phyloP scores from a whole-genome alignment of 2,888 invertebrate species.

The Dicranocentrus wangi region DNA sequence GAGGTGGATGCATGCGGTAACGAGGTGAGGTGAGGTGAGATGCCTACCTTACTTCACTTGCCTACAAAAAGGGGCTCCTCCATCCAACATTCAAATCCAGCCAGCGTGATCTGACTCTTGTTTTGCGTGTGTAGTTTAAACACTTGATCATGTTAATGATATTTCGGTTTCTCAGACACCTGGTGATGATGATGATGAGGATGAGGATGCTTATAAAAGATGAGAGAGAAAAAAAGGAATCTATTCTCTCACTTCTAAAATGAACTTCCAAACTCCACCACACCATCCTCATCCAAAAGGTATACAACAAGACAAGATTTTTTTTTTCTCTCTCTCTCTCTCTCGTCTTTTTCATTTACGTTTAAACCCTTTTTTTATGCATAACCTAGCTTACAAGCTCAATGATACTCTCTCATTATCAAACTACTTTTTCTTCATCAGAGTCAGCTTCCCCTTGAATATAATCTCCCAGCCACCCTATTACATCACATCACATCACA shows the following conservation, averaged over 20 bases:
- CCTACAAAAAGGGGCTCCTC: no score
- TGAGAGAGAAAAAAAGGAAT: no score
- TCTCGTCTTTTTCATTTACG: neutral
- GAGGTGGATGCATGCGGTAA: no score
- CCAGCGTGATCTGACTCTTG: no score
- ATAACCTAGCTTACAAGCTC: neutral
- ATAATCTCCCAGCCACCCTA: conserved; percentile 1
- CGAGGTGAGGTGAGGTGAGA: no score
- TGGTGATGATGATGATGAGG: conserved; percentile 34
- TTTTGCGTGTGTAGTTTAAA: conserved; percentile 42
- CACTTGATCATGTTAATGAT: conserved; percentile 49
- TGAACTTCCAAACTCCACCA: no score
- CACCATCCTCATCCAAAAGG: neutral
- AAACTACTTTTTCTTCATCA: conserved; percentile 57
- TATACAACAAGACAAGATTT: no score
- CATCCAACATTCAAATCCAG: no score
- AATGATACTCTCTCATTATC: conserved; percentile 53
- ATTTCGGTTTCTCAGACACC: conserved; percentile 51
- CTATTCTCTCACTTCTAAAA: neutral
- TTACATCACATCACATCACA: conserved; percentile 47
- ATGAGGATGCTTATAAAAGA: no score
- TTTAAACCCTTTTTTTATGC: neutral
- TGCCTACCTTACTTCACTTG: no score
- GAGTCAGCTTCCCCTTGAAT: conserved; percentile 12
- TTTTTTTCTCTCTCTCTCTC: neutral